Conservation (phyloP, 2,113 vertebrate genomes). For the Arizona elegans region DNA sequence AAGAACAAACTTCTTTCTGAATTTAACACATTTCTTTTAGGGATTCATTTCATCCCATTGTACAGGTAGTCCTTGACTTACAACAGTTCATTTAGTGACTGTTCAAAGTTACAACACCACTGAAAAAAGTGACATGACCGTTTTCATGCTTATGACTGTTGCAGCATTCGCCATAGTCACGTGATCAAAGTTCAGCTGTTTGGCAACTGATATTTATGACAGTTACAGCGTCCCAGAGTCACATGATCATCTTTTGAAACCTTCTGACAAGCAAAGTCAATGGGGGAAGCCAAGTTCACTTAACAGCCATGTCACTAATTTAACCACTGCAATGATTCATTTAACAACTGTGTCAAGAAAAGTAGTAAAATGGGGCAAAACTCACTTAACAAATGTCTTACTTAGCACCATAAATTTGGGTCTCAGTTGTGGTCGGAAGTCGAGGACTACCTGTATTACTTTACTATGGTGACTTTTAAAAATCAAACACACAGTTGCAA, state of each 20-base stretch:
- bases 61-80: background rate
- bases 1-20: background rate
- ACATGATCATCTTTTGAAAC: background rate
- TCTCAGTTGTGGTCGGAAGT: background rate
- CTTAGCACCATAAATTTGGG: background rate
- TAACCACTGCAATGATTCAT: background rate
- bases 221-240: background rate
- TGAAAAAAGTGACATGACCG: background rate
- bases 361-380: background rate
- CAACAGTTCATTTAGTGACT: background rate
- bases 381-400: background rate
- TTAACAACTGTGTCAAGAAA: background rate
- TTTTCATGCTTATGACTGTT: background rate
- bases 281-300: background rate
- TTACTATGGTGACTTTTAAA: constrained; percentile 31
- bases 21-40: constrained; percentile 22
- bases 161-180: background rate
- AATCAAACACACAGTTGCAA: constrained; percentile 24
- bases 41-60: background rate
- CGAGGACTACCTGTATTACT: background rate
- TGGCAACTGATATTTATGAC: background rate
- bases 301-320: background rate
- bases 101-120: background rate
- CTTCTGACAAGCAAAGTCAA: background rate
- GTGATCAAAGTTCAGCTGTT: background rate